Base-by-base conservation (phyloP, 2,797 vertebrate genomes). In the Sebastes jordani region DNA sequence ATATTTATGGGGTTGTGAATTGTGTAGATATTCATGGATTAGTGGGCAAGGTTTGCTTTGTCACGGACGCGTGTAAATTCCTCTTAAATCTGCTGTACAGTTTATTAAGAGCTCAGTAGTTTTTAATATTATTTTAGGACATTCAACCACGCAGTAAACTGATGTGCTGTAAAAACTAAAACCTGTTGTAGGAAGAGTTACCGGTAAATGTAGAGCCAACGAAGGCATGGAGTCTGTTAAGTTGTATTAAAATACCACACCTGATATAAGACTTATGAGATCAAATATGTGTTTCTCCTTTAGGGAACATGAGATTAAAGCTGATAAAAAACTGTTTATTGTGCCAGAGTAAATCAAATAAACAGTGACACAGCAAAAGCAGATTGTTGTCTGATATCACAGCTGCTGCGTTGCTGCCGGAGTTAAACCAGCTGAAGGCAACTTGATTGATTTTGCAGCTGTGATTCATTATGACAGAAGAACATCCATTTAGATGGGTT, bases 391-490 rank as follows among this genome's bases (percentile, higher is more conserved):
- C 29, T 6, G 30, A 42, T 2, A 23, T 86, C 64, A 32, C 52
- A 63, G 81, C 77, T 86, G 78, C 70, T 70, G 46, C 71, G 81
- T 75, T 86, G 78, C 70, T 70, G 46, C 71, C 64, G 32, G 55
- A 30, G 63, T 80, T 68, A 36, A 42, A 71, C 62, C 34, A 46
- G 67, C 62, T 74, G 60, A 60, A 32, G 27, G 74, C 80, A 81
- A 76, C 85, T 74, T 84, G 58, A 87, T 90, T 90, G 81, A 89
- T 90, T 89, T 76, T 76, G 85, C 77, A 80, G 84, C 82, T 58
- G 58, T 80, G 55, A 68, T 65, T 71, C 67, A n/a, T 81, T 13
- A 20, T 11, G 27, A 62, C 8, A 27, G 65, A 29, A 30, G 14
- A 65, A 7, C n/a, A 6, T 34, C 5, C 4, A 22, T 62, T 54